phyloP scores from a whole-genome alignment of 2,113 vertebrate species.

The Lathamus discolor region DNA sequence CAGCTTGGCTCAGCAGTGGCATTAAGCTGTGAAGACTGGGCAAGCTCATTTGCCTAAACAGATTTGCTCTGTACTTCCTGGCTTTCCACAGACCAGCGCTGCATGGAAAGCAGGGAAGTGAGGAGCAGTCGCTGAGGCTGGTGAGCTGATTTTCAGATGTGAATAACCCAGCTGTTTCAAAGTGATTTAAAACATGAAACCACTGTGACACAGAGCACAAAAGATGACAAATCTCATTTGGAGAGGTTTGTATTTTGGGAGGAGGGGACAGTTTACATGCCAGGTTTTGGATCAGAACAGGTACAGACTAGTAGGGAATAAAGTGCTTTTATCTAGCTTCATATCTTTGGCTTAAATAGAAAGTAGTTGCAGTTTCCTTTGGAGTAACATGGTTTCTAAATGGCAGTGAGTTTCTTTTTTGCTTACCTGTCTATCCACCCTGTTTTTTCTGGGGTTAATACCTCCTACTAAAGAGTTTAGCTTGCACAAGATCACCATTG shows the following conservation, averaged over 20 bases:
- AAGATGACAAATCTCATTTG: neutral
- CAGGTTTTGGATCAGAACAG: neutral
- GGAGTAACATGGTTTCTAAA: neutral
- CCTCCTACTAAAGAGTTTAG: neutral
- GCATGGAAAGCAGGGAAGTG: neutral
- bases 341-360: neutral
- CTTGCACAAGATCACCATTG: neutral
- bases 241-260: neutral
- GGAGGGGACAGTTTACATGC: neutral
- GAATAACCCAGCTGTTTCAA: constrained; percentile 15
- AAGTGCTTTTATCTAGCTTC: neutral
- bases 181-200: neutral
- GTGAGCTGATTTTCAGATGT: neutral
- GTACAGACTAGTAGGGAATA: neutral
- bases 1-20: neutral
- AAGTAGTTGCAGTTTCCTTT: neutral
- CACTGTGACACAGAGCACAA: neutral
- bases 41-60: neutral
- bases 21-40: neutral
- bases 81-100: neutral
- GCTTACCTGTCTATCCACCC: neutral
- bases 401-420: neutral
- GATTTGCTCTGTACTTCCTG: neutral
- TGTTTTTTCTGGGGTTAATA: neutral
- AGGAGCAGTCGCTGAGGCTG: neutral